Percentiles rank a stretch among this genome's conserved stretches.
Evolutionary conservation across 2,888 invertebrate species (phyloP).

Genomic region (Agonopterix arenella): DNA sequence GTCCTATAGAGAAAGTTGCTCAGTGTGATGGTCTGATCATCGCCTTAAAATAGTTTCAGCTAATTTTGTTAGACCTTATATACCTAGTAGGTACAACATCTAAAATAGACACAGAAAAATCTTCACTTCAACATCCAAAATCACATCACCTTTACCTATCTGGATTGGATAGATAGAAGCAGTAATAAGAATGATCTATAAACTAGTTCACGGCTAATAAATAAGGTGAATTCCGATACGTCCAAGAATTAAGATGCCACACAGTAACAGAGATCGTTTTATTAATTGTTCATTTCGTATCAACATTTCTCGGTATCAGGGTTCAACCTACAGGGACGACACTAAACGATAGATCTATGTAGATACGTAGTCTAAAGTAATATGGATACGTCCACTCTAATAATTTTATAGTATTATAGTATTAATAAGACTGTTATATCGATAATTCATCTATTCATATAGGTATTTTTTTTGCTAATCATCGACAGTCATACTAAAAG

Average conservation of each 20-base stretch:
- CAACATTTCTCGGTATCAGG: slow-evolving; percentile 44
- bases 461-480: background rate
- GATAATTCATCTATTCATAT: background rate
- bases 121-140: too few relatives aligned
- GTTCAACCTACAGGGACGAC: slow-evolving; percentile 24
- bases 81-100: too few relatives aligned
- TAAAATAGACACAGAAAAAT: too few relatives aligned
- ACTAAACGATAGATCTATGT: slow-evolving; percentile 5
- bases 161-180: too few relatives aligned
- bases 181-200: too few relatives aligned
- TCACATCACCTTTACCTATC: too few relatives aligned
- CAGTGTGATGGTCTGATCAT: too few relatives aligned
- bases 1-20: too few relatives aligned
- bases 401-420: background rate
- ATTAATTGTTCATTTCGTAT: slow-evolving; percentile 40
- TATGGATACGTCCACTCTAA: slow-evolving; percentile 41
- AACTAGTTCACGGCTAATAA: background rate
- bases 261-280: slow-evolving; percentile 26
- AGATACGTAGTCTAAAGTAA: slow-evolving; percentile 16
- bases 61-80: too few relatives aligned
- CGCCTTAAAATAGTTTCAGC: too few relatives aligned
- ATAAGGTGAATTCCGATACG: background rate
- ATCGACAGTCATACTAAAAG: too few relatives aligned
- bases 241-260: background rate
- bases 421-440: too few relatives aligned